Percentiles rank a stretch among this genome's conserved stretches.
These are phyloP conservation scores for Macrosteles quadrilineatus DNA, from an alignment of 1,140 invertebrate genomes.

Conservation along the genomic window DNA sequence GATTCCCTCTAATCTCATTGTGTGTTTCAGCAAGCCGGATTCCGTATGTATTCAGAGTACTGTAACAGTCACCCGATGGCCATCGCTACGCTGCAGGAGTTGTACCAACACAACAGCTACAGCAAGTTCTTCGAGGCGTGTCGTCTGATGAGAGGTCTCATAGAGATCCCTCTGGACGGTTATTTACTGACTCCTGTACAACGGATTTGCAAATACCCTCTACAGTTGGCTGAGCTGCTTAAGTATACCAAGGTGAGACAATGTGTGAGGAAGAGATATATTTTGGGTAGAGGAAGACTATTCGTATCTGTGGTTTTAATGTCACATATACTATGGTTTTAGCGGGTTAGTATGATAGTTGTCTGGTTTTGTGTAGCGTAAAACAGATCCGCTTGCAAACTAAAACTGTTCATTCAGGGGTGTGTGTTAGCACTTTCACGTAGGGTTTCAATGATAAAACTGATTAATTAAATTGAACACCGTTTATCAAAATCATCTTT, in stretches of 20 bases:
- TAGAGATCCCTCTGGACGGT: slow-evolving; percentile 85
- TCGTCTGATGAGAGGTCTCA: slow-evolving; percentile 74
- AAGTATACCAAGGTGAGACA: slow-evolving; percentile 69
- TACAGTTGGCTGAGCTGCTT: slow-evolving; percentile 82
- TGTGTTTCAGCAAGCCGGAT: slow-evolving; percentile 63
- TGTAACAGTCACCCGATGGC: slow-evolving; percentile 88
- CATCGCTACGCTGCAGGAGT: slow-evolving; percentile 70
- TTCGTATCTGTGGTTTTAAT: too few relatives aligned
- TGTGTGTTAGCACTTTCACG: too few relatives aligned
- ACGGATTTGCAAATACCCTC: slow-evolving; percentile 90
- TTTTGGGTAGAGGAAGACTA: background rate
- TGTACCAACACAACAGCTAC: slow-evolving; percentile 72
- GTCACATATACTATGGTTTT: too few relatives aligned
- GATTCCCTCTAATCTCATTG: too few relatives aligned
- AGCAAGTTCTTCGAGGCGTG: slow-evolving; percentile 86
- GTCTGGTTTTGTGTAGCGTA: too few relatives aligned
- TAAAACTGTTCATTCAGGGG: too few relatives aligned
- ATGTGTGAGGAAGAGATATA: too few relatives aligned
- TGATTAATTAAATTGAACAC: too few relatives aligned
- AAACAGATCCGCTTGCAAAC: too few relatives aligned
- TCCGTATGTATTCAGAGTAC: slow-evolving; percentile 88
- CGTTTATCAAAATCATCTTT: too few relatives aligned
- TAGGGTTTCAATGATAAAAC: too few relatives aligned
- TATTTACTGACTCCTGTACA: slow-evolving; percentile 88
- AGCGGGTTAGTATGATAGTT: too few relatives aligned